Conservation (phyloP, 1,140 invertebrate genomes). For the Micrasema longulum region DNA sequence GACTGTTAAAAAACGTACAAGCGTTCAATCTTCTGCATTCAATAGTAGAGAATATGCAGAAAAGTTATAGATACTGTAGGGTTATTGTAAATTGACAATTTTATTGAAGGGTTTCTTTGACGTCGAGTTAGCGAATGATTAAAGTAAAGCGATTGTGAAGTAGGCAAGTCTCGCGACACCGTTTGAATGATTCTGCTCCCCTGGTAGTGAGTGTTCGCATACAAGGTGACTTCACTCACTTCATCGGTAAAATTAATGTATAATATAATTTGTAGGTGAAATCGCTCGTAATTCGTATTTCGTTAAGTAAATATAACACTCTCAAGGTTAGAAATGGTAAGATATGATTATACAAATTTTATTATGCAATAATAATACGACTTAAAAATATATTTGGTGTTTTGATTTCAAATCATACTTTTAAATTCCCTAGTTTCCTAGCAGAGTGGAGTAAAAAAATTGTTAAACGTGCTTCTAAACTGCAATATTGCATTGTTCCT, state of each 20-base stretch:
- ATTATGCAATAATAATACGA: too few relatives aligned
- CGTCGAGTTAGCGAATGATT: background rate
- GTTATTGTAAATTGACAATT: background rate
- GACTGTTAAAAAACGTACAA: background rate
- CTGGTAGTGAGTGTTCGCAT: constrained; percentile 25
- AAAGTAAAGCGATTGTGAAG: constrained; percentile 8
- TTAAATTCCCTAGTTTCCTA: too few relatives aligned
- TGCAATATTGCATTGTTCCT: too few relatives aligned
- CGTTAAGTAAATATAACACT: background rate
- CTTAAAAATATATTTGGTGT: too few relatives aligned
- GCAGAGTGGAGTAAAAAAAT: too few relatives aligned
- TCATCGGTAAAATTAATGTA: too few relatives aligned
- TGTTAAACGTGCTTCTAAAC: too few relatives aligned
- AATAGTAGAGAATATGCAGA: background rate
- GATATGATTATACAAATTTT: too few relatives aligned
- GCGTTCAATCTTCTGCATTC: background rate
- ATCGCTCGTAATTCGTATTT: background rate
- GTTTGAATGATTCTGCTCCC: constrained; percentile 18
- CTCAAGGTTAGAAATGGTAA: constrained; percentile 7
- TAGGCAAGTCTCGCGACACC: constrained; percentile 4
- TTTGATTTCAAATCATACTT: too few relatives aligned
- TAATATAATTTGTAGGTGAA: constrained; percentile 18
- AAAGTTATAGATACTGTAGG: too few relatives aligned
- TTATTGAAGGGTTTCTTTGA: background rate
- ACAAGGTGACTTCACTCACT: constrained; percentile 27